A percentile compares a stretch with the other conserved stretches of the same genome.
These are phyloP conservation scores for Mobula birostris DNA, from an alignment of 2,113 vertebrate species.

Conservation along the genomic window DNA sequence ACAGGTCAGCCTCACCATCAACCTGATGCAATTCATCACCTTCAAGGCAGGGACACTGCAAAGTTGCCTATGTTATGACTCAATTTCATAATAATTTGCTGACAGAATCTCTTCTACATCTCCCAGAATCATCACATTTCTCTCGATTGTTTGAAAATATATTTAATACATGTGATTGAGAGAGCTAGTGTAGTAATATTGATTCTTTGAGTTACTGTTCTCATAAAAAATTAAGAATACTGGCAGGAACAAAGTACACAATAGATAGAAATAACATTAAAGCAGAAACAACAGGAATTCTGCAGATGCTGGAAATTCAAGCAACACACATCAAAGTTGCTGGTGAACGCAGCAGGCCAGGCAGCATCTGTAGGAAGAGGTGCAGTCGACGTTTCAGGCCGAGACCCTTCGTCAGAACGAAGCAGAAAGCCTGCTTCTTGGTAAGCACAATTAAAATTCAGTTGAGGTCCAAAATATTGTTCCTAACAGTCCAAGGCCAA, in stretches of 20 bases:
- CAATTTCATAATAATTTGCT: neutral
- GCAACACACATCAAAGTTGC: no score
- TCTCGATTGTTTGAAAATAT: neutral
- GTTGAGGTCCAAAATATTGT: neutral
- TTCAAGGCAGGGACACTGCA: neutral
- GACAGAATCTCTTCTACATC: neutral
- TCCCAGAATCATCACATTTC: neutral
- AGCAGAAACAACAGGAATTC: neutral
- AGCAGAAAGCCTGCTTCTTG: neutral
- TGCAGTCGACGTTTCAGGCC: no score
- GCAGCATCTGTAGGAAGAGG: no score
- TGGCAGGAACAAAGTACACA: neutral
- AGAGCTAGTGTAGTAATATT: neutral
- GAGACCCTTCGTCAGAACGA: neutral
- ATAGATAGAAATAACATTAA: neutral
- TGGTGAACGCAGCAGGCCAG: no score
- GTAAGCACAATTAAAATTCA: neutral
- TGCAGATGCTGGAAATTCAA: no score
- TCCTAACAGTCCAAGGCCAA: neutral
- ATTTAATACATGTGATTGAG: neutral
- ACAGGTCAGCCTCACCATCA: neutral
- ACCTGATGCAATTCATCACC: conserved; percentile 20
- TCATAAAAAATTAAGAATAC: neutral
- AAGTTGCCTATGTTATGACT: neutral
- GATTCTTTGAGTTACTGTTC: neutral